Evolutionary conservation across 2,797 vertebrate genomes (phyloP).

Genomic region (Calcarius lapponicus): DNA sequence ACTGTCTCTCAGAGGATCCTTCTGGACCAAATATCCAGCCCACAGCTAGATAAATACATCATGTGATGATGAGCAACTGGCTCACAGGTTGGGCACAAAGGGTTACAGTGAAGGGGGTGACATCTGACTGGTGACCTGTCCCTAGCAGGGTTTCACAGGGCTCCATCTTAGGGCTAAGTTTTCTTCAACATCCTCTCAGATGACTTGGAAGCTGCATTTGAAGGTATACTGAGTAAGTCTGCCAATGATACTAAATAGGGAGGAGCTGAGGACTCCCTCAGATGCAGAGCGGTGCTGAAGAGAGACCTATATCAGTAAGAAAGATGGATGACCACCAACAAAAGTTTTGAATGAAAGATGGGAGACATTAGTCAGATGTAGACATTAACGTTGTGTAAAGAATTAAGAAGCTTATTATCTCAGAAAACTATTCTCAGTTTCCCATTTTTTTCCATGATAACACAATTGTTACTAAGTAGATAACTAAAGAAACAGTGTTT

Average conservation of each 20-base stretch:
- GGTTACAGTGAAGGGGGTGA: background rate
- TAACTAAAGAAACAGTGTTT: background rate
- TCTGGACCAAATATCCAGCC: background rate
- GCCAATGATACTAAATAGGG: accelerated
- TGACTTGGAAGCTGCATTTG: background rate
- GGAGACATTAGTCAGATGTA: background rate
- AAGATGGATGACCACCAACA: background rate
- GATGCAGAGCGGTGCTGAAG: background rate
- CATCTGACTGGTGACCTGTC: background rate
- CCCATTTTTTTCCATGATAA: background rate
- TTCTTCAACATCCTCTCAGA: background rate
- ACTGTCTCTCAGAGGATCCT: background rate
- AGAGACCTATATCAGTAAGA: background rate
- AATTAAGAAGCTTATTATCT: background rate
- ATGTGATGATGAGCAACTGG: background rate
- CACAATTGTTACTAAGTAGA: background rate
- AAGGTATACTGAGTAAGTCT: background rate
- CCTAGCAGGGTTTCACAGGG: background rate
- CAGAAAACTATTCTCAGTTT: background rate
- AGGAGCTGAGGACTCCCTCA: background rate
- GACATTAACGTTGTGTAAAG: background rate
- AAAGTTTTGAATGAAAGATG: background rate
- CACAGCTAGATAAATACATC: background rate
- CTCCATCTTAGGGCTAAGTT: background rate
- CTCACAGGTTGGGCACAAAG: background rate